Base-by-base conservation (phyloP, 2,113 vertebrate genomes). In the Hyperopisus bebe region DNA sequence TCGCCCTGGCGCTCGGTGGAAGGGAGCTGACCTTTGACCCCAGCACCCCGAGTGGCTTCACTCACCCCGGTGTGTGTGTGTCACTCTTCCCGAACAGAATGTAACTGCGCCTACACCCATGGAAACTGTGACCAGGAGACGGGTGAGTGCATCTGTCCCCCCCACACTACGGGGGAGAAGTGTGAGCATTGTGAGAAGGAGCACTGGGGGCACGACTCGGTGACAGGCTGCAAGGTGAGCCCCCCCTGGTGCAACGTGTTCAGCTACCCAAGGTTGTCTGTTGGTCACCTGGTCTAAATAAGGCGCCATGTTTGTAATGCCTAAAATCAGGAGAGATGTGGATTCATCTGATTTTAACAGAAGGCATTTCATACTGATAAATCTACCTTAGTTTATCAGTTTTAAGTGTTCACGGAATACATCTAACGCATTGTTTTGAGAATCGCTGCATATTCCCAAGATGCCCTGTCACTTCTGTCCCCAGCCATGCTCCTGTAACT, bases 71-170 rank as follows among this genome's bases (percentile, higher is more conserved):
- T 15, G 2, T 50, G 1, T 27, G 1, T 3, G 7, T 88, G 66
- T 84, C 0, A 1, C 5, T 10, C 2, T 91, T 93, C 90, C 88
- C 47, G 92, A 89, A 24, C 93, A 99, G 98, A 95, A 92, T 99
- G 98, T 91, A 92, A 95, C 92, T 99, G 98, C 86, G 91, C 94
- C n/a, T 95, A 97, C 93, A 99, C 98, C 7, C 95, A 95, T 35
- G 96, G 98, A 15, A 97, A 96, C 92, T 99, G 98, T 89, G 87
- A 98, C 90, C 91, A 95, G 0, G 92, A 94, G 15, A 96, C 94
- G 0, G 98, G 98, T 8, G 93, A 95, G 51, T 99, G 98, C 48
- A 94, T 97, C 92, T 99, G 98, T 91, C 97, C 98, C 0, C 93
- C 97, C 90, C 95, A 98, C 90, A 97, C 98, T 6, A 70, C 0